These are phyloP conservation scores for Nibea coibor DNA, from an alignment of 2,113 vertebrate species.

Conservation along the genomic window DNA sequence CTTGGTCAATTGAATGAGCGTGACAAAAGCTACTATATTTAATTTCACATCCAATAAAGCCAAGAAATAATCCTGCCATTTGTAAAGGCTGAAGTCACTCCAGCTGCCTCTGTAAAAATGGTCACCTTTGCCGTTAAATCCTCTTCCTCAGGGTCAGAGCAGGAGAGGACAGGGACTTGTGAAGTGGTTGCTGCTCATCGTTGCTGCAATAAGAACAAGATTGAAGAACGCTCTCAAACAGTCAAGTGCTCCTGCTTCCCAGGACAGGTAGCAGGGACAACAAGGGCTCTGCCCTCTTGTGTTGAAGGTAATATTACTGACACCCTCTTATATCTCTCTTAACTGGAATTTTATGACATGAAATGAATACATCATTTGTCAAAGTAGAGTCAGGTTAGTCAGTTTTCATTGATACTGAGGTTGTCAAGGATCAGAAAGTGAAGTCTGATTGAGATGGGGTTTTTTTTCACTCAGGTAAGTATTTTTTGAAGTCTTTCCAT, in stretches of 20 bases:
- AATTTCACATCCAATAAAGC: background rate
- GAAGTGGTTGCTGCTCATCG: conserved; percentile 94
- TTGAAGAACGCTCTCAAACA: conserved; percentile 95
- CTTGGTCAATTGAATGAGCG: background rate
- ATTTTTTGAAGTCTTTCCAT: conserved; percentile 45
- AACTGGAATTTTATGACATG: conserved; percentile 33
- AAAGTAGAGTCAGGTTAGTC: conserved; percentile 17
- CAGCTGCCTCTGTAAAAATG: background rate
- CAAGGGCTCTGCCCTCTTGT: conserved; percentile 91
- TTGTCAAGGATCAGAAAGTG: conserved; percentile 22
- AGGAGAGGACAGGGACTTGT: conserved; percentile 88
- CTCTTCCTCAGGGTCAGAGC: conserved; percentile 64
- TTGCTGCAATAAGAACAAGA: conserved; percentile 97
- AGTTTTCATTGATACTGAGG: conserved; percentile 32
- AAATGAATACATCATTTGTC: conserved; percentile 44
- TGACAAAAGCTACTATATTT: background rate
- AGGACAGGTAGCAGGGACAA: conserved; percentile 95
- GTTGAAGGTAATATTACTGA: conserved; percentile 89
- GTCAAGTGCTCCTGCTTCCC: conserved; percentile 97
- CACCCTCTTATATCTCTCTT: conserved; percentile 44
- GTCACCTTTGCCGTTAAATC: conserved; percentile 19
- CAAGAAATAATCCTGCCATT: conserved; percentile 3
- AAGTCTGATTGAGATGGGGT: conserved; percentile 39
- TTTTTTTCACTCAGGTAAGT: conserved; percentile 20
- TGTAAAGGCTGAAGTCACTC: background rate